phyloP scores from a whole-genome alignment of 2,888 invertebrate species.

The Hyposoter didymator region DNA sequence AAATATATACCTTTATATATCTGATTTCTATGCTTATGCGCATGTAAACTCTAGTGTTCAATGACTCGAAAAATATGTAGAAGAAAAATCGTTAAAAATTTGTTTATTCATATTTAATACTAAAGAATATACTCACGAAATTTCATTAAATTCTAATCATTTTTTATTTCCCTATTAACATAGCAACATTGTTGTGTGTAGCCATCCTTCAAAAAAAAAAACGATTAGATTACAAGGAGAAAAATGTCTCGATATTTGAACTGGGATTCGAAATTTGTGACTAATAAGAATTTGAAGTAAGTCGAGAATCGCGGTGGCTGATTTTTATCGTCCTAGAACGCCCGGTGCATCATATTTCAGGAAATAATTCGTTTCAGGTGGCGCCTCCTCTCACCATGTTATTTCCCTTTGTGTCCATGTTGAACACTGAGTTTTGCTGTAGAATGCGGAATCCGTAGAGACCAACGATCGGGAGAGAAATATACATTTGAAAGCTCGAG shows the following conservation, averaged over 20 bases:
- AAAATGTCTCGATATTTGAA: neutral
- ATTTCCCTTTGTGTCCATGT: conserved; percentile 3
- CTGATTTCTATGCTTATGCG: no score
- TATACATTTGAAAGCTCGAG: neutral
- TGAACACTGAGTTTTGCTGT: neutral
- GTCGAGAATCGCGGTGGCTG: neutral
- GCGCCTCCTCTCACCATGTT: conserved; percentile 28
- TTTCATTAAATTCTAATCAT: no score
- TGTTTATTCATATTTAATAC: no score
- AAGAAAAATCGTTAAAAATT: no score
- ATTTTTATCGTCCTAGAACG: neutral
- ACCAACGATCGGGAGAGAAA: conserved; percentile 8
- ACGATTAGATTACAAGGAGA: neutral
- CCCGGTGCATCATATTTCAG: neutral
- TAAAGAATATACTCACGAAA: no score
- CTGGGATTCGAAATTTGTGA: neutral
- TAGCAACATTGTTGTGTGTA: no score
- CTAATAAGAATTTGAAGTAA: neutral
- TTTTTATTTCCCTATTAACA: no score
- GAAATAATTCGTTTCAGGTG: conserved; percentile 23
- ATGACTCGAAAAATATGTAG: no score
- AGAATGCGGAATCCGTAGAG: conserved; percentile 14
- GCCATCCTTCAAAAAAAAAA: no score
- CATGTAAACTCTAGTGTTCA: no score
- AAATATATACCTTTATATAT: no score